Evolutionary conservation across 2,113 vertebrate genomes (phyloP), one percentile per base, ranked within the genome.

Genomic region (Xenopus laevis): DNA sequence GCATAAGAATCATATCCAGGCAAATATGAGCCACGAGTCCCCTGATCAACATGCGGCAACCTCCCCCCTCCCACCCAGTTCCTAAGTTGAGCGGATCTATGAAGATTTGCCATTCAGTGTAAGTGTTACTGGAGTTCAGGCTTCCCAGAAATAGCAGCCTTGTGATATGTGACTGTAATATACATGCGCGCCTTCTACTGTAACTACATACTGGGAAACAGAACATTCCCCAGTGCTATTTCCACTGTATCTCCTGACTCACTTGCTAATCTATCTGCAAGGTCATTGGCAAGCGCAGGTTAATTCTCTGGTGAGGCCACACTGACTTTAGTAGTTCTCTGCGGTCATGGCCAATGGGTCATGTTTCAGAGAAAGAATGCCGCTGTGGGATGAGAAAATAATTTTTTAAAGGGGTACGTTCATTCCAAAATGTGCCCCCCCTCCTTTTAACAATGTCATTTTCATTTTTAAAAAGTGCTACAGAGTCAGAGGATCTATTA

Each of bases 111-210:
- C 23, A 27, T 27, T 27, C 23, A 27, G 23, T 27, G 23, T 27
- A 4, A 27, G 4, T 27, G 23, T 27, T 27, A 27, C 23, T 27
- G 23, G 23, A 27, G 23, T 27, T 27, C 23, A 27, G 10, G 13
- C 57, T 53, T 68, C 15, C 58, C 58, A 53, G 68, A 75, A 69
- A 75, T 75, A 75, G 73, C 57, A 68, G 12, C 46, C 65, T 59
- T 67, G 73, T 75, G 73, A 75, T 69, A 8, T 68, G 73, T 62
- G 68, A 62, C 57, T 52, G 47, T 45, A 67, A 40, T 63, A 50
- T 27, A 10, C 44, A 4, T n/a, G 57, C 3, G 27, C 16, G 2
- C 17, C 18, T 16, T 44, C n/a, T 69, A 17, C 73, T 75, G 65
- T 20, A 55, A 46, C 47, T 10, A 53, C 57, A 27, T 17, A n/a